These are phyloP conservation scores for Grammomys surdaster DNA, from an alignment of 2,113 vertebrate species.

Conservation along the genomic window DNA sequence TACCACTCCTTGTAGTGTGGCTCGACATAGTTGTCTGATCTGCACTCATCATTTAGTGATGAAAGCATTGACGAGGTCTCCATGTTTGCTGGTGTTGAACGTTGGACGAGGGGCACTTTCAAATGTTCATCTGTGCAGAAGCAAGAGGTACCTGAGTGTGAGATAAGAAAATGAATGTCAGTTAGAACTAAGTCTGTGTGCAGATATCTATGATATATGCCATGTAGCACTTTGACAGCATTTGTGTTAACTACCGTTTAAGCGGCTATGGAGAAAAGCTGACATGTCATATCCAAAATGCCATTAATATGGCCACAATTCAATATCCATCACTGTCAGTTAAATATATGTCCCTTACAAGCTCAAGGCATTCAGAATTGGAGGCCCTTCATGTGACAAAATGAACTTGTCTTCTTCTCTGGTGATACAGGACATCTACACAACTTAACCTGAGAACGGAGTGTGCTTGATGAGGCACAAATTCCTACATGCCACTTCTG, in stretches of 20 bases:
- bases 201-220: not conserved
- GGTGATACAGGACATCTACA: not conserved
- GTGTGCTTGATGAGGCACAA: not conserved
- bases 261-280: not conserved
- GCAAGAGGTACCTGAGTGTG: conserved; percentile 75
- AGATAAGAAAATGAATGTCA: conserved; percentile 69
- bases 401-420: not conserved
- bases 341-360: not conserved
- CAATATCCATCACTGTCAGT: not conserved
- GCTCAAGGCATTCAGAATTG: not conserved
- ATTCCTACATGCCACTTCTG: not conserved
- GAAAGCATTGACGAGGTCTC: conserved; percentile 93
- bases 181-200: not conserved
- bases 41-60: conserved; percentile 92
- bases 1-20: conserved; percentile 98
- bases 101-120: conserved; percentile 71
- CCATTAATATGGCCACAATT: not conserved
- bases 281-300: conserved; percentile 4
- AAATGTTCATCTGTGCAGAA: conserved; percentile 81
- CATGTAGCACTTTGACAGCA: not conserved
- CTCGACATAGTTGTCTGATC: conserved; percentile 92
- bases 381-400: not conserved
- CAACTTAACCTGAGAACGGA: not conserved
- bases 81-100: conserved; percentile 85
- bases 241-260: not conserved